Evolutionary conservation across 2,888 invertebrate species (phyloP), one percentile per base, ranked within the genome.

Genomic region (Orthosia gracilis): DNA sequence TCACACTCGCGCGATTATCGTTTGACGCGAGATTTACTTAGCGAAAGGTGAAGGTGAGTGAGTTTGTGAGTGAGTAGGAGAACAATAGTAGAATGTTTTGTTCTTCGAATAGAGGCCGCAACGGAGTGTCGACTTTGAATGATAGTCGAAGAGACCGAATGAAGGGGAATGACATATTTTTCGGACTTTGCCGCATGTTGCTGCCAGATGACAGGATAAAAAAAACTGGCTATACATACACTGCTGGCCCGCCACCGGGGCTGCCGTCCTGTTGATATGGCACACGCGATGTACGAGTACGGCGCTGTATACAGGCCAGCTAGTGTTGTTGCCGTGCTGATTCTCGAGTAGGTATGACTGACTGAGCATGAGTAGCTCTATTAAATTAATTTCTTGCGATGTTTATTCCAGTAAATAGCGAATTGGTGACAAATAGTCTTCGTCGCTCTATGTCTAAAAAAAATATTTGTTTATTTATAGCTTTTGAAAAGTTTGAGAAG

Each of bases 151-250:
- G 83, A 85, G 80, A 85, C 80, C 83, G 87, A 89, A 86, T 87
- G 86, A 90, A 90, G 91, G 91, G 91, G 91, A 91, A 91, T 91
- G 91, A 91, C 91, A 91, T 91, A 88, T 91, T 91, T 91, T 90
- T 89, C 87, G 89, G 88, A 75, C 87, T 86, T 83, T 73, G 80
- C 73, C 78, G 80, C 90, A 91, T 89, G 84, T 85, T 90, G 91
- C 72, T 82, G 89, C 89, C 91, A 91, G 90, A 91, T 91, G 91
- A 82, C 72, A 73, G 77, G 81, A 80, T 77, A 82, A 86, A 83
- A 73, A 40, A 86, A 84, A 85, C 83, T 80, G 73, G 84, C 80
- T 65, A 65, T 69, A 62, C 55, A 82, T 88, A 78, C 89, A 90
- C 85, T 70, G 90, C 85, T 80, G 79, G 87, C 74, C 64, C 26